phyloP scores from a whole-genome alignment of 2,113 vertebrate species.

The Orcinus orca region DNA sequence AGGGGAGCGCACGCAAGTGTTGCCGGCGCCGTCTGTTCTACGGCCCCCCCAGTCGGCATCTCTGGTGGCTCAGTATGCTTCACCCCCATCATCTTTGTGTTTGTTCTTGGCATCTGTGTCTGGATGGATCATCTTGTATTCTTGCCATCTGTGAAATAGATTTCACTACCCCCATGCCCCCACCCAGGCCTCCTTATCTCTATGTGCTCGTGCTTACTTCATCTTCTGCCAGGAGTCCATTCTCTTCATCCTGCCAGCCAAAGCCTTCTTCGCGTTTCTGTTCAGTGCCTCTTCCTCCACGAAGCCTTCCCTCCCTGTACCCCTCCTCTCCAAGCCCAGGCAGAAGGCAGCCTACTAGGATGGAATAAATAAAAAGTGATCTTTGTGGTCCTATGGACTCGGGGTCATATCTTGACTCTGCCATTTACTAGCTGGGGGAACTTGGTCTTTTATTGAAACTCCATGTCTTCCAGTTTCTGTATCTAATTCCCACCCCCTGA shows the following conservation, averaged over 20 bases:
- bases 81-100: background rate
- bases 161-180: accelerated
- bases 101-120: background rate
- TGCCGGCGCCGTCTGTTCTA: accelerated
- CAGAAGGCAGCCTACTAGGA: background rate
- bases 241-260: background rate
- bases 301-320: background rate
- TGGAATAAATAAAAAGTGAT: background rate
- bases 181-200: background rate
- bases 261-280: background rate
- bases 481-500: background rate
- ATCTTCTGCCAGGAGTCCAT: background rate
- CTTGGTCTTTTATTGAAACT: background rate
- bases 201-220: background rate
- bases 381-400: background rate
- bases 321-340: background rate
- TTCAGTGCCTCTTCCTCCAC: background rate
- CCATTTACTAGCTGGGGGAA: background rate
- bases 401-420: background rate
- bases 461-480: background rate
- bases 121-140: background rate
- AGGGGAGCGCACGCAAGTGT: background rate
- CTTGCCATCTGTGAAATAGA: background rate
- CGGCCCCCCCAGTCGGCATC: background rate
- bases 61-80: accelerated